Percentiles rank a stretch among this genome's conserved stretches.
These are phyloP conservation scores for Sicus ferrugineus DNA, from an alignment of 2,888 invertebrate species.

Conservation along the genomic window DNA sequence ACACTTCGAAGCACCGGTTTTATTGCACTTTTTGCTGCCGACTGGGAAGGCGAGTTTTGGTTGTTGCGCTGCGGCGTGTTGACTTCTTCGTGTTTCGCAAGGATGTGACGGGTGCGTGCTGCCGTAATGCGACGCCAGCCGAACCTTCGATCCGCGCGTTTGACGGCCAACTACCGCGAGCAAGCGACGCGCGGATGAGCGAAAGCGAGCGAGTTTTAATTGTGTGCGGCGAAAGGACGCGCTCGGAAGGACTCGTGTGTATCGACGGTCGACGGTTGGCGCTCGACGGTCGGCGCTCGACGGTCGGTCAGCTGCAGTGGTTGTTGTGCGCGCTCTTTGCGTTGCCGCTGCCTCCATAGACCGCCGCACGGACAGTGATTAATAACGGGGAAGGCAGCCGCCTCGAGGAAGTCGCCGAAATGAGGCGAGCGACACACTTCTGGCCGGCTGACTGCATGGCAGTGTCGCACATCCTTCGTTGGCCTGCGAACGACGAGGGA, in stretches of 20 bases:
- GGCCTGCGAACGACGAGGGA: constrained; percentile 41
- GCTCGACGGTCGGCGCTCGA: too few relatives aligned
- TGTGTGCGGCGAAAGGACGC: constrained; percentile 51
- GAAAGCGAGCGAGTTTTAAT: constrained; percentile 57
- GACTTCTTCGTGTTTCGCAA: constrained; percentile 53
- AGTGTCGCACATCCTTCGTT: constrained; percentile 23
- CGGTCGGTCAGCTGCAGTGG: constrained; percentile 44
- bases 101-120: constrained; percentile 54
- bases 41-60: not conserved
- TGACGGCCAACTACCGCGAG: constrained; percentile 57
- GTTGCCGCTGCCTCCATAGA: constrained; percentile 61
- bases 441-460: constrained; percentile 25
- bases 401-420: constrained; percentile 50
- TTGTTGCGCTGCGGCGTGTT: constrained; percentile 41
- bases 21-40: constrained; percentile 6
- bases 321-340: constrained; percentile 43
- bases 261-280: too few relatives aligned
- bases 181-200: constrained; percentile 28
- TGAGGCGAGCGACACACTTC: constrained; percentile 27
- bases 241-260: constrained; percentile 34
- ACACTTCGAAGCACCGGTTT: not conserved
- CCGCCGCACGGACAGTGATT: constrained; percentile 64
- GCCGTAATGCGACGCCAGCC: constrained; percentile 51
- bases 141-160: constrained; percentile 54
- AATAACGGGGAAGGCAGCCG: constrained; percentile 59